Base-by-base conservation (phyloP, 2,888 invertebrate species). In the Ypsolopha sequella region DNA sequence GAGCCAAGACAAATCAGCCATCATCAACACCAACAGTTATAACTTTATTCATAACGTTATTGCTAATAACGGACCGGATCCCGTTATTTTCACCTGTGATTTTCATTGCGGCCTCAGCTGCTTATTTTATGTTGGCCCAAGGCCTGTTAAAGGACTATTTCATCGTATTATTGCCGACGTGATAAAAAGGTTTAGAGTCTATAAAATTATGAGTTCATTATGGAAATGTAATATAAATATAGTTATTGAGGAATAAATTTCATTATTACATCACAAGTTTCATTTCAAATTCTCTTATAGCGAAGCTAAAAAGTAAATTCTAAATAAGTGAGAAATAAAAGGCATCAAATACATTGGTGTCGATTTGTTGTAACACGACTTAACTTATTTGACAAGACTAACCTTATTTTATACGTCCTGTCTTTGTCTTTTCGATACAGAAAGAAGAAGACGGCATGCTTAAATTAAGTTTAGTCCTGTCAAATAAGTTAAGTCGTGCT, bases 221-320 rank as follows among this genome's bases (percentile, higher is more conserved):
- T 48, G 65, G 62, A 61, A 59, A 56, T 66, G 65, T 67, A 68
- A 68, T 72, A 75, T 65, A 56, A 64, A 74, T 3, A 24, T 79
- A 80, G 76, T 78, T 74, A 79, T 66, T 75, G 68, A 65, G 73
- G 77, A 81, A 80, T 80, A 75, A 81, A 81, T 78, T 80, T 80
- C 75, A 78, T 76, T 77, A 60, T 73, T 45, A 45, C 33, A 45
- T 8, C 33, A n/a, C n/a, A 9, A 8, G 34, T 10, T 1, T 45
- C 7, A 45, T 45, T 45, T 33, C 45, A 34, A 24, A 34, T n/a
- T n/a, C n/a, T n/a, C n/a, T n/a, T n/a, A n/a, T n/a, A n/a, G n/a
- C n/a, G n/a, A n/a, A n/a, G n/a, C n/a, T n/a, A n/a, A n/a, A n/a
- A n/a, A n/a, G n/a, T n/a, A n/a, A n/a, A n/a, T 24, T 24, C 24